phyloP scores from a whole-genome alignment of 2,888 invertebrate genomes.

The Himalopsyche tibetana region DNA sequence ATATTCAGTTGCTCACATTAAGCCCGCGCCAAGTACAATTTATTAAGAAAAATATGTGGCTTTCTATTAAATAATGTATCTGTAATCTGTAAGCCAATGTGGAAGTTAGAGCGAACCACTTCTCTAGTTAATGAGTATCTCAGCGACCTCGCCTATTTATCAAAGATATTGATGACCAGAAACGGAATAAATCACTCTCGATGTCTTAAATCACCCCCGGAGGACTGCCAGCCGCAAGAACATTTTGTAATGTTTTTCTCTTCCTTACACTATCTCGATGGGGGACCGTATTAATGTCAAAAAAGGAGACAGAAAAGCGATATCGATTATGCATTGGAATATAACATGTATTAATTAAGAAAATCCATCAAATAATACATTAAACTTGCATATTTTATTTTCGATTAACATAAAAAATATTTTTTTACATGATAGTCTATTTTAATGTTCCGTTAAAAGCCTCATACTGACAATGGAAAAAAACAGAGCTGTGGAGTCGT shows the following conservation, averaged over 20 bases:
- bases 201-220: conserved; percentile 52
- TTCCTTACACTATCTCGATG: not conserved
- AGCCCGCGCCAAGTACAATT: no score
- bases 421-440: no score
- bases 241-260: conserved; percentile 33
- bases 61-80: no score
- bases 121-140: conserved; percentile 52
- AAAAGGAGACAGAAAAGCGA: not conserved
- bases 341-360: not conserved
- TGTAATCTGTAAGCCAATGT: not conserved
- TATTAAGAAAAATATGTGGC: no score
- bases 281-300: not conserved
- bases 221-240: conserved; percentile 49
- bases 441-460: no score
- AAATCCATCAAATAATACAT: no score
- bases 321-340: not conserved
- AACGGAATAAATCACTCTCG: conserved; percentile 57
- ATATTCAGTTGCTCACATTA: no score
- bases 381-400: no score
- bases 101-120: conserved; percentile 8
- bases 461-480: no score
- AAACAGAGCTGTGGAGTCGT: no score
- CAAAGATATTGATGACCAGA: conserved; percentile 60
- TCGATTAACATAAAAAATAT: no score
- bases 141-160: conserved; percentile 48